Base-by-base conservation (phyloP, 2,797 vertebrate genomes). In the Amblyopsis hoosieri region DNA sequence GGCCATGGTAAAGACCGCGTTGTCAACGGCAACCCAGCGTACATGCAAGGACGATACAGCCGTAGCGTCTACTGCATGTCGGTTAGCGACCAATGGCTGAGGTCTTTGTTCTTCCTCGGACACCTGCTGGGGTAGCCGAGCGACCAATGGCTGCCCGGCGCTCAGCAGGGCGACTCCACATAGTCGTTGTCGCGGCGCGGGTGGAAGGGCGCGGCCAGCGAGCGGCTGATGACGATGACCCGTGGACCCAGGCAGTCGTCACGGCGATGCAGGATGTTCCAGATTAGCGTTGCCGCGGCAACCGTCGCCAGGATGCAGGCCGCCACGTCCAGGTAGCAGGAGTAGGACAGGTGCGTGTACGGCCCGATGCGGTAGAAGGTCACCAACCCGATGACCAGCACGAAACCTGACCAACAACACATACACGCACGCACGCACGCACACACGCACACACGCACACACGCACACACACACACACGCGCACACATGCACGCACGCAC, bases 341-440 rank as follows among this genome's bases (percentile, higher is more conserved):
- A 99, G 94, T 96, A 97, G 2, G 96, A 96, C 69, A 99, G 90
- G 74, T 87, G 95, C 64, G 95, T 98, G 88, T 96, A 93, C 0
- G 96, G 96, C 1, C 98, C 97, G 0, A 99, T 96, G 48, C 94
- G 93, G 82, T 98, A 99, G 93, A 99, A 99, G 0, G 98, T 97
- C 88, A 99, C 98, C 17, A 99, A 85, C 42, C 98, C 98, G 0
- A 99, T 99, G 75, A 99, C 95, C 80, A 99, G 93, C 74, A 97
- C 95, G 8, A 99, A 99, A 90, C 98, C 98, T 99, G 83, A 7
- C 71, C 48, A 50, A 52, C 62, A 52, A 11, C 45, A 82, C 3
- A 3, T 3, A 3, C 23, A 19, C 19, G 2, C 19, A 2, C 19
- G 1, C 23, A 3, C 23, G 3, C 23, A 3, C 23, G 1, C 19